phyloP scores from a whole-genome alignment of 2,797 vertebrate species.

The Poeciliopsis turneri region DNA sequence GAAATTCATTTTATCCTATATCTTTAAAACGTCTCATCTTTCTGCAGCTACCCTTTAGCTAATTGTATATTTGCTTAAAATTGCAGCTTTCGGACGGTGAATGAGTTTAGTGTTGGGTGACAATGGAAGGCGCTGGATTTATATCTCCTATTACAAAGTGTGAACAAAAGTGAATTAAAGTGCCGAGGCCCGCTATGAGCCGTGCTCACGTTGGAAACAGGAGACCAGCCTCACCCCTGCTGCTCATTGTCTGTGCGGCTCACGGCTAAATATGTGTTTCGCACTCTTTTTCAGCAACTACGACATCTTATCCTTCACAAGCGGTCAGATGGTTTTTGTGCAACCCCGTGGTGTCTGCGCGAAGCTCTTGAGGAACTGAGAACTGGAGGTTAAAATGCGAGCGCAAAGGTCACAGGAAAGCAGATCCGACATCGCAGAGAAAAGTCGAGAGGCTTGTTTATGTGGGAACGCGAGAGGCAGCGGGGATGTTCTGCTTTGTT shows the following conservation, averaged over 20 bases:
- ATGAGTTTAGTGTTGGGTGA: too few species aligned
- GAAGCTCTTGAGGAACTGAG: constrained; percentile 46
- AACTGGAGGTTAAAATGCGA: constrained; percentile 25
- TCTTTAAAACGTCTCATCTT: too few species aligned
- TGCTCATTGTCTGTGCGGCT: constrained; percentile 12
- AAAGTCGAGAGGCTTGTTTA: constrained; percentile 40
- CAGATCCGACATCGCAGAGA: constrained; percentile 44
- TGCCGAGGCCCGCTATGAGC: constrained; percentile 16
- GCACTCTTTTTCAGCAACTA: constrained; percentile 1
- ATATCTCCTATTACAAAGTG: constrained; percentile 13
- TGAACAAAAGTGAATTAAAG: constrained; percentile 36
- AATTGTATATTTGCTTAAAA: too few species aligned
- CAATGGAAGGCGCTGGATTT: too few species aligned
- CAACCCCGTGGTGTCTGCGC: constrained; percentile 17
- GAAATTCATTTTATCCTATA: too few species aligned
- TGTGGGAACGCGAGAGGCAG: constrained; percentile 53
- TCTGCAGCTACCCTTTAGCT: too few species aligned
- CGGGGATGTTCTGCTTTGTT: constrained; percentile 30
- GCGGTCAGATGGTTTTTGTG: background rate
- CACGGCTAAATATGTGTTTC: constrained; percentile 13
- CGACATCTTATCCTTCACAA: constrained; percentile 4
- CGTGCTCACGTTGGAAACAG: constrained; percentile 18
- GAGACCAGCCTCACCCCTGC: constrained; percentile 16
- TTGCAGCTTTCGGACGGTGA: too few species aligned
- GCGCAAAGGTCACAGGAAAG: constrained; percentile 61